Evolutionary conservation across 2,888 invertebrate genomes (phyloP), one percentile per base, ranked within the genome.

Genomic region (Hoplodrina blanda): DNA sequence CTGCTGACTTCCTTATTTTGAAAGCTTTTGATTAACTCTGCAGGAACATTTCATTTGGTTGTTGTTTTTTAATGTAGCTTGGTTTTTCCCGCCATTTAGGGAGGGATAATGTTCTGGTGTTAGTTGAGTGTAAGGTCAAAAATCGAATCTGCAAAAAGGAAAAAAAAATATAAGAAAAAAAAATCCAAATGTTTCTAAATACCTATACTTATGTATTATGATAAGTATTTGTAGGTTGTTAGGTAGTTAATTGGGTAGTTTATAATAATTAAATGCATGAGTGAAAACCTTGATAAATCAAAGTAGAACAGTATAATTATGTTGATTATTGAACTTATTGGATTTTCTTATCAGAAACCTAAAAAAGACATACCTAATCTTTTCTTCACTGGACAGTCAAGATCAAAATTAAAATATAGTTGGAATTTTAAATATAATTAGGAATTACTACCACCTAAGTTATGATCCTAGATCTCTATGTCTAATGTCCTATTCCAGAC

Each of bases 1-100:
- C 89, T 59, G 91, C 84, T 86, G 94, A 88, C 88, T 91, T 93
- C 92, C 89, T 93, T 92, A 95, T 94, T 87, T 93, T 94, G 94
- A 90, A 80, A 69, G 85, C 77, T 89, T 85, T 69, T 6, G 11
- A 30, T 81, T 71, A 77, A 65, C 80, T 62, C 57, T 7, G 37
- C 57, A 53, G 50, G 56, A 77, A 59, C 86, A 80, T 84, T 41
- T 57, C 63, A 67, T 60, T 56, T 20, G 20, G 25, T 62, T 41
- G 53, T 56, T 59, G 33, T 79, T 73, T 37, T 64, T 60, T 2
- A 57, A 62, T 53, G 54, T 56, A 19, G 46, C 15, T 19, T 41
- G 19, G 64, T 4, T 37, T 50, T 53, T 64, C 41, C 57, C 13
- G 52, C 64, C 76, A 84, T 75, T 57, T 61, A 70, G 1, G 19